Evolutionary conservation across 2,888 invertebrate species (phyloP).

Genomic region (Allolobophora icterica): DNA sequence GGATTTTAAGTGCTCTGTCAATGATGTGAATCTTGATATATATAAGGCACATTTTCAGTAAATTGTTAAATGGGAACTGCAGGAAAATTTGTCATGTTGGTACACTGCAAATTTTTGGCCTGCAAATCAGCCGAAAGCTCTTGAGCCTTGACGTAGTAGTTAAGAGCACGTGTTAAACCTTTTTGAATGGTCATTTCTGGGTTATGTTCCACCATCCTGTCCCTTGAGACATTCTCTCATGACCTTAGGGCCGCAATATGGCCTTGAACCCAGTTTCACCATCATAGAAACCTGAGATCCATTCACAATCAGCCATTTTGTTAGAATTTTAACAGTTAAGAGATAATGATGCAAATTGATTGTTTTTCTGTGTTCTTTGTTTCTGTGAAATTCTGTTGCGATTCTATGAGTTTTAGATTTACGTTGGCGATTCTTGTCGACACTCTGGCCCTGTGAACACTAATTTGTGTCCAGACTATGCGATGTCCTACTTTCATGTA

Average conservation of each 20-base stretch:
- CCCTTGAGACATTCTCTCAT: not conserved
- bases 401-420: not conserved
- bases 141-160: not conserved
- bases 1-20: not conserved
- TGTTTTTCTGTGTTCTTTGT: not conserved
- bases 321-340: not conserved
- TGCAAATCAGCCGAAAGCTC: not conserved
- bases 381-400: constrained; percentile 10
- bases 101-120: not conserved
- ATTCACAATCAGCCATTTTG: not conserved
- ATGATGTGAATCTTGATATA: not conserved
- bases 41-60: not conserved
- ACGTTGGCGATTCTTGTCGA: not conserved
- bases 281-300: too few relatives aligned
- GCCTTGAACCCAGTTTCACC: too few relatives aligned
- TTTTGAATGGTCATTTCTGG: not conserved
- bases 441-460: too few relatives aligned
- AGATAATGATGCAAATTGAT: constrained; percentile 7
- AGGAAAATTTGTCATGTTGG: not conserved
- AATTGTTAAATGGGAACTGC: not conserved
- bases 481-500: not conserved
- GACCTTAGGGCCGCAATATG: not conserved
- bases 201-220: not conserved
- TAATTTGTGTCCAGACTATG: not conserved
- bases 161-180: not conserved